Percentiles rank a stretch among this genome's conserved stretches.
phyloP scores from a whole-genome alignment of 2,113 vertebrate genomes.

The Holacanthus passer region DNA sequence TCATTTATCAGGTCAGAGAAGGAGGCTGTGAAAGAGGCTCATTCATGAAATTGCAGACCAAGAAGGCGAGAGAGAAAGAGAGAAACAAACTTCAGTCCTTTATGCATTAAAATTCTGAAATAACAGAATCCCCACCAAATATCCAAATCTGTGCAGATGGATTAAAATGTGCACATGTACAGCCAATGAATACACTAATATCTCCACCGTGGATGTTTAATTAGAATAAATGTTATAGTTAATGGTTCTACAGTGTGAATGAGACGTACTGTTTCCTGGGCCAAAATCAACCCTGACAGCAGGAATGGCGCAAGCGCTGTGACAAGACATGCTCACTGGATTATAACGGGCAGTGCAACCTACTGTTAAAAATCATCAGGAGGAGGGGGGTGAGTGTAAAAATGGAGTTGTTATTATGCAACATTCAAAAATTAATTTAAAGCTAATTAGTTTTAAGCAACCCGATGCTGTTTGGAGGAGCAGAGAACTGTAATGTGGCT shows the following conservation, averaged over 20 bases:
- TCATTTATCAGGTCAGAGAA: conserved; percentile 5
- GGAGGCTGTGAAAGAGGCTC: not conserved
- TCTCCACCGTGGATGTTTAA: not conserved
- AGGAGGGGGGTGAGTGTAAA: not conserved
- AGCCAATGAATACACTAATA: not conserved
- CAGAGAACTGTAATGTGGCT: conserved; percentile 32
- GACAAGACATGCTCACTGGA: conserved; percentile 40
- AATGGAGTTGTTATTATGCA: not conserved
- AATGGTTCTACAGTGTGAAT: conserved; percentile 33
- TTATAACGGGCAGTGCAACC: conserved; percentile 33
- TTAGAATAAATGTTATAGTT: not conserved
- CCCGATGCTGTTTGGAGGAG: conserved; percentile 19
- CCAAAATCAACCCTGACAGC: conserved; percentile 62
- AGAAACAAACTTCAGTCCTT: not conserved
- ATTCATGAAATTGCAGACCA: not conserved
- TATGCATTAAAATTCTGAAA: not conserved
- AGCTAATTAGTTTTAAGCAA: conserved; percentile 19
- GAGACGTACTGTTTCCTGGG: conserved; percentile 22
- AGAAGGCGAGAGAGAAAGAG: not conserved
- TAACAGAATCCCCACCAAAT: not conserved
- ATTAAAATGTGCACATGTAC: not conserved
- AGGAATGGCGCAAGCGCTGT: conserved; percentile 46
- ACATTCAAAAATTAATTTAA: conserved; percentile 15
- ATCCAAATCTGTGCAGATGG: not conserved
- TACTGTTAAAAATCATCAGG: conserved; percentile 23